Base-by-base conservation (phyloP, 2,888 invertebrate genomes). In the Orchestes rusci region DNA sequence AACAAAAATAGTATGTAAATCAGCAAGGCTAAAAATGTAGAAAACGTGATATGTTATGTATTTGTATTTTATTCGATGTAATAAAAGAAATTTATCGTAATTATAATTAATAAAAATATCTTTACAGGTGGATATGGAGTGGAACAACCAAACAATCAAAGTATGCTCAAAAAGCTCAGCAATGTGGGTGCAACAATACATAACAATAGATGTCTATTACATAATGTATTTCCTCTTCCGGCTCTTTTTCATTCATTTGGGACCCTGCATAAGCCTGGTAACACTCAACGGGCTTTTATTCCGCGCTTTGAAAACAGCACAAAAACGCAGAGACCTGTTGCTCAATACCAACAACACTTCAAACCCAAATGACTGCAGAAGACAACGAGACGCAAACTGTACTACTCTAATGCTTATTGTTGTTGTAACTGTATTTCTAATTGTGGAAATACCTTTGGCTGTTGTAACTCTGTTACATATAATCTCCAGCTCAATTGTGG, bases 381-480 rank as follows among this genome's bases (percentile, higher is more conserved):
- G 81, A 54, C 70, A 86, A 31, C 71, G 87, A 34, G 84, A 85
- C 60, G 83, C 85, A 0, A 88, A 89, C 58, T 88, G 88, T 61
- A 90, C 89, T 1, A 90, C 90, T 0, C 69, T 89, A 0, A 90
- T 90, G 90, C 69, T 90, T 16, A 89, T 90, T 18, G 88, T 87
- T 0, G 88, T 90, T 0, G 89, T 90, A 0, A 83, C 86, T 0
- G 88, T 87, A 1, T 90, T 90, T 61, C 72, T 90, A 1, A 70
- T 84, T 53, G 87, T 87, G 0, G 89, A 90, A 66, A 86, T 89
- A 45, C 90, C 89, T 0, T 74, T 90, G 16, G 87, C 85, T 1
- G 82, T 90, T 0, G 84, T 90, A 8, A 88, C 88, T 0, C 74
- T 84, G 5, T 70, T 93, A 28, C 89, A 91, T 64, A 86, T 93